Evolutionary conservation across 2,888 invertebrate species (phyloP), one percentile per base, ranked within the genome.

Genomic region (Silvanus unidentatus): DNA sequence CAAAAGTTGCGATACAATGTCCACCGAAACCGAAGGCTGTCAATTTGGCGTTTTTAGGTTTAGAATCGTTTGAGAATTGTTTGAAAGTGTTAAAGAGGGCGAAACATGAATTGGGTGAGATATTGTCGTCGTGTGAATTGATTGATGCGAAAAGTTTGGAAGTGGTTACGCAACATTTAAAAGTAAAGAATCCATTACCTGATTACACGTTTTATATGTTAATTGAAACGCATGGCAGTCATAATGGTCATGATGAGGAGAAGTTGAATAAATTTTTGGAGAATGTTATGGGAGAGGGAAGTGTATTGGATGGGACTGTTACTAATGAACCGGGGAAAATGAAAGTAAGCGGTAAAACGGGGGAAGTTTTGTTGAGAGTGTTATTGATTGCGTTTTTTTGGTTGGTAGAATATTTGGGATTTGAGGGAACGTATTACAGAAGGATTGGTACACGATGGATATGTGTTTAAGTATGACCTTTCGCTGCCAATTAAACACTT

Each of bases 111-210:
- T 73, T 96, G 9, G 89, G 87, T 1, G 97, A 98, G 75, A 89
- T 95, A 52, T 70, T 99, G 32, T 96, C 97, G 2, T 93, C 97
- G 0, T 97, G 92, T 73, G 99, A 99, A 75, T 81, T 98, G 77
- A 86, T 98, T 48, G 98, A 99, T 70, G 75, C 75, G 9, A 71
- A 72, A 34, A 81, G 91, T 0, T 75, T 97, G 60, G 77, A 77
- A n/a, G 76, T 80, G 29, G 81, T 84, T 0, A 75, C 78, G 1
- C 68, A 75, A 35, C 79, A 86, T 63, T 77, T 82, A 40, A 77
- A 79, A 8, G 55, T 86, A 28, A 75, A 77, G 44, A 76, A 79
- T 16, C 85, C 84, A 6, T 74, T 84, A 47, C 67, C 74, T 1
- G 77, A 80, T 1, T 82, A 77, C 65, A 86, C 88, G 1, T 93